Evolutionary conservation across 2,888 invertebrate genomes (phyloP), one percentile per base, ranked within the genome.

Genomic region (Epinotia brunnichana): DNA sequence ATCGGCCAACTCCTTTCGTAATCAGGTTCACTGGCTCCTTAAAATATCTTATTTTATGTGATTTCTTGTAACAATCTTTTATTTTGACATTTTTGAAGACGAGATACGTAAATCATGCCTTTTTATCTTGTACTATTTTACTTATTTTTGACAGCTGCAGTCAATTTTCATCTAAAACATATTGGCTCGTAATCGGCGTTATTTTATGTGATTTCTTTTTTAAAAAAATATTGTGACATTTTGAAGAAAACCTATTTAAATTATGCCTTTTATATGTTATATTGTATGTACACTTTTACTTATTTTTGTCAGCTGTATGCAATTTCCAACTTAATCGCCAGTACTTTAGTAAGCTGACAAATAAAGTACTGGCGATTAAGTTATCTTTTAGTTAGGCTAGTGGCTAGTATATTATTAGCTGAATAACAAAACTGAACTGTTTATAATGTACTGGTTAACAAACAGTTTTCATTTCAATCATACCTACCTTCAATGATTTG

Each of bases 301-400:
- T 44, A 17, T 19, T 62, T 62, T 19, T 54, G 57, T 63, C 70
- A 70, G 70, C 70, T 57, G 70, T 48, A 57, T 48, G 70, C 70
- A 63, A 35, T 35, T 35, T 5, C 9, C 9, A 4, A 3, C 35
- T 9, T 35, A n/a, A n/a, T n/a, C n/a, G n/a, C n/a, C n/a, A n/a
- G n/a, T n/a, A n/a, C n/a, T n/a, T n/a, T n/a, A n/a, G n/a, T n/a
- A n/a, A n/a, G n/a, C n/a, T n/a, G n/a, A n/a, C n/a, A n/a, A n/a
- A n/a, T n/a, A n/a, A n/a, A n/a, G n/a, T 29, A 35, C 35, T 35
- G 35, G 35, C 35, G 35, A 35, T 35, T 35, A 9, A 7, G 5
- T 35, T 35, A 35, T 35, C 29, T 29, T 29, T 29, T 29, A 29
- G 1, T 24, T 24, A 24, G 21, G 21, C 21, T 24, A 24, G 21